These are phyloP conservation scores for Argopecten irradians DNA, from an alignment of 1,140 invertebrate genomes.

Conservation along the genomic window DNA sequence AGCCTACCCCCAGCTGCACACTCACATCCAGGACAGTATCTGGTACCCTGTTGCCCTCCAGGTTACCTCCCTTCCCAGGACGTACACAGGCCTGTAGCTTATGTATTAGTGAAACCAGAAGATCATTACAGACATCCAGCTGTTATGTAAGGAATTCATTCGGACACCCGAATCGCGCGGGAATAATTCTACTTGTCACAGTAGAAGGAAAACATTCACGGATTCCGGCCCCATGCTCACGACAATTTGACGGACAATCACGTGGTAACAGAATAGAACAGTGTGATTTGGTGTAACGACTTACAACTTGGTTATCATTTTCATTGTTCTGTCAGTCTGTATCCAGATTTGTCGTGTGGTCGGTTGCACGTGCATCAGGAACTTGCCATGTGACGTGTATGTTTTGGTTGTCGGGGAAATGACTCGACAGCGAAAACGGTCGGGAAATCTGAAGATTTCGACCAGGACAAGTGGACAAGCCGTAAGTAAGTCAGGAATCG, in stretches of 20 bases:
- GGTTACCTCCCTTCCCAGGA: conserved; percentile 69
- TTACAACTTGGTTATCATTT: neutral
- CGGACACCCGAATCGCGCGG: neutral
- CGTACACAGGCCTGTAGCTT: conserved; percentile 69
- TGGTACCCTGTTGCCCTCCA: conserved; percentile 70
- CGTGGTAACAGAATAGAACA: neutral
- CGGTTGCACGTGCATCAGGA: neutral
- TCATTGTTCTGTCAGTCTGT: neutral
- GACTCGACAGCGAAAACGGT: neutral
- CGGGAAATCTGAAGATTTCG: neutral
- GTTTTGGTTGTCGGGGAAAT: neutral
- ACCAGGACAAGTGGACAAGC: neutral
- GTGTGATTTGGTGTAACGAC: neutral
- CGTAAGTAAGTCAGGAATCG: neutral
- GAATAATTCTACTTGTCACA: neutral
- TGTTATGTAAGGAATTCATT: conserved; percentile 58
- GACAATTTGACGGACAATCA: conserved; percentile 14
- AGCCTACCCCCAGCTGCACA: conserved; percentile 67
- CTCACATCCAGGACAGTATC: conserved; percentile 68
- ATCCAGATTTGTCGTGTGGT: neutral
- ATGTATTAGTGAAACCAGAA: conserved; percentile 74
- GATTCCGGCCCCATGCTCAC: neutral
- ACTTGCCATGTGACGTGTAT: neutral
- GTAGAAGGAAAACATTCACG: neutral
- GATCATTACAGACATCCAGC: conserved; percentile 72